Conservation (phyloP, 2,113 vertebrate genomes). For the Cottus gobio region DNA sequence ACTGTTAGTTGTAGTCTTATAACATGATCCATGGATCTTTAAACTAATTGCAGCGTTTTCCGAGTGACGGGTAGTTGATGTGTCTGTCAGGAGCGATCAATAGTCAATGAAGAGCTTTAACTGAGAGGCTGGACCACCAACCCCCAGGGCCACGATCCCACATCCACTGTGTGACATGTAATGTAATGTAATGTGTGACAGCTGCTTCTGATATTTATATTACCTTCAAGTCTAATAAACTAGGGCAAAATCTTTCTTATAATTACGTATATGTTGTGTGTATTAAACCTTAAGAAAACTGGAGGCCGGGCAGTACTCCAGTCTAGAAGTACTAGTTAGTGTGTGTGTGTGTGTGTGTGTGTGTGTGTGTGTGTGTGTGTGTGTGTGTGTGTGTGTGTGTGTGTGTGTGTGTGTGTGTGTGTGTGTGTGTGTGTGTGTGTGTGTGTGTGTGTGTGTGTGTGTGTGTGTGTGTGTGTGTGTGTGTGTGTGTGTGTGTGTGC, state of each 20-base stretch:
- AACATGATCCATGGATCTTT: not conserved
- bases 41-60: not conserved
- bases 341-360: not conserved
- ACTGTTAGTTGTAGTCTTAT: too few relatives aligned
- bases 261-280: not conserved
- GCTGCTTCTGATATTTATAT: not conserved
- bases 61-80: not conserved
- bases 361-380: too few relatives aligned
- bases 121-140: not conserved
- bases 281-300: not conserved
- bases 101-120: not conserved
- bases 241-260: not conserved
- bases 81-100: not conserved
- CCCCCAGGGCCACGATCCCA: too few relatives aligned
- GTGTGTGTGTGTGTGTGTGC: not conserved
- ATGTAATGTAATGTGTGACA: too few relatives aligned
- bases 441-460: not conserved
- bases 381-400: not conserved
- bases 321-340: not conserved
- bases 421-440: not conserved
- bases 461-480: not conserved
- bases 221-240: not conserved
- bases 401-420: not conserved
- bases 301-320: not conserved
- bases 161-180: not conserved